Base-by-base conservation (phyloP, 2,113 vertebrate species). In the Uria aalge region DNA sequence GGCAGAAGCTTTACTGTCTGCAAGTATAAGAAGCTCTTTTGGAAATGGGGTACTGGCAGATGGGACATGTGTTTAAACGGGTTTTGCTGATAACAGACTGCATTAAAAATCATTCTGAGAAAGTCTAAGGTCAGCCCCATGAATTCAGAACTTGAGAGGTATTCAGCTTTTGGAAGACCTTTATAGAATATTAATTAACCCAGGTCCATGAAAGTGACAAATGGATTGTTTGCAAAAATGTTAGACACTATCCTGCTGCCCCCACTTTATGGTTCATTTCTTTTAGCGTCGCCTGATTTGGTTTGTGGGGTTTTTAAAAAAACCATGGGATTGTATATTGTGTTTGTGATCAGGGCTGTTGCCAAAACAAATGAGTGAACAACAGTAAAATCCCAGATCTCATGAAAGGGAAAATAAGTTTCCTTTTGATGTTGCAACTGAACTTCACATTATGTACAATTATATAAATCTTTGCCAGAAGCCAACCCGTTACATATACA, bases 1-100 rank as follows among this genome's bases (percentile, higher is more conserved):
- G 97, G 98, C 98, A 98, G 98, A 98, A 98, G 98, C 98, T 98
- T 97, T 97, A 94, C 98, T 98, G 98, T 98, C 98, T 98, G 97
- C 96, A 97, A 98, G 97, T 98, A 98, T 98, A 98, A 98, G 98
- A 97, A 98, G 98, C 98, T 98, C 97, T 98, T 97, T 98, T 98
- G 97, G 98, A 98, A 97, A 98, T 97, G 96, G 98, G 98, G 96
- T 97, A 76, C 85, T 98, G 98, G 98, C 99, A 99, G 99, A 99
- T 99, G 99, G 99, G 98, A 97, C 97, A 98, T 98, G 98, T 98
- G 98, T 98, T 98, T 98, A 98, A 99, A 98, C 98, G 98, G 98
- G 98, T 98, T 99, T 98, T 98, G 98, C 98, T 98, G 98, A 97
- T 99, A 98, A 97, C 98, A 98, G 96, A 97, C 98, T 98, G 96